A percentile compares a stretch with the other conserved stretches of the same genome.
Conservation (phyloP, 1,140 invertebrate genomes). For the Leptestheria dahalacensis region DNA sequence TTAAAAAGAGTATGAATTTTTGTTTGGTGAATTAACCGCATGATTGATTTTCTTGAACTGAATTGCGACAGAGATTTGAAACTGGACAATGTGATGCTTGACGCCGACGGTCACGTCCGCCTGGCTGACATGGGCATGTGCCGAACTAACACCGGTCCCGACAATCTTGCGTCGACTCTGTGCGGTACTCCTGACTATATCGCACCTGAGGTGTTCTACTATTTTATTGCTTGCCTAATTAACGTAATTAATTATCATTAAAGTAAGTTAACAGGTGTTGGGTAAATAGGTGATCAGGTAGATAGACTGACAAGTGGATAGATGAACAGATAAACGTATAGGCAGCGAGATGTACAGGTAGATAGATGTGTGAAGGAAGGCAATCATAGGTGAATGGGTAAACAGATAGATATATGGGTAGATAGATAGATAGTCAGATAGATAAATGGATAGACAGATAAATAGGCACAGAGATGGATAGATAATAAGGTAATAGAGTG, state of each 20-base stretch:
- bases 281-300: too few species aligned
- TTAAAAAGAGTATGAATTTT: neutral
- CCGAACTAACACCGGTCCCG: conserved; percentile 88
- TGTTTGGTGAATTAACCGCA: neutral
- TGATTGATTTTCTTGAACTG: conserved; percentile 22
- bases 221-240: neutral
- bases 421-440: too few species aligned
- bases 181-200: conserved; percentile 98
- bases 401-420: too few species aligned
- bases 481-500: too few species aligned
- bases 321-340: too few species aligned
- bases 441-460: too few species aligned
- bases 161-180: conserved; percentile 90
- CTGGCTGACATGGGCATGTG: conserved; percentile 99
- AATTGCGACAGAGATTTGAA: conserved; percentile 93
- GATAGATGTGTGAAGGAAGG: too few species aligned
- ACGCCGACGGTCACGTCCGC: conserved; percentile 91
- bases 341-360: too few species aligned
- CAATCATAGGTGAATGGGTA: too few species aligned
- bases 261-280: neutral
- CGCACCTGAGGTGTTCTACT: conserved; percentile 85
- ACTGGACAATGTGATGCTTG: conserved; percentile 91
- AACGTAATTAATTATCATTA: neutral
- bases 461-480: too few species aligned
- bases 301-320: too few species aligned